Conservation (phyloP, 2,797 vertebrate species). For the Pelobates cultripes region DNA sequence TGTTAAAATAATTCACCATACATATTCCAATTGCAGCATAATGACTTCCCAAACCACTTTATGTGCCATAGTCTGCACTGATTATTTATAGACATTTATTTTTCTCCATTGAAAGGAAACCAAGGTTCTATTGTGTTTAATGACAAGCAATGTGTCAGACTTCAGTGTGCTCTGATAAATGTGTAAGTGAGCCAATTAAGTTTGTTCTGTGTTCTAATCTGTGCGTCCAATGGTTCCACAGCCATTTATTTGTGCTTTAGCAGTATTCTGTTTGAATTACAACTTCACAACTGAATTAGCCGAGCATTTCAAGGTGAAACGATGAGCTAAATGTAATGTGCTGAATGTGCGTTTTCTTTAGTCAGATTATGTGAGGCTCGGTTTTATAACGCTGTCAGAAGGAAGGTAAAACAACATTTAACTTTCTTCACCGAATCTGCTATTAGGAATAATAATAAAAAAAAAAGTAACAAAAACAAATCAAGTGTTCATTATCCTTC, state of each 20-base stretch:
- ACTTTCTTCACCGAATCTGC: neutral
- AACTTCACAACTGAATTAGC: conserved; percentile 7
- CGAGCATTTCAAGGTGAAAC: neutral
- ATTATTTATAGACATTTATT: neutral
- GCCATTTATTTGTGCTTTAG: neutral
- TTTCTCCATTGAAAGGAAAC: neutral
- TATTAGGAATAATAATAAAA: neutral
- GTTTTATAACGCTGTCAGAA: neutral
- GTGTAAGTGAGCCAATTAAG: neutral
- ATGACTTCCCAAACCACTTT: no score
- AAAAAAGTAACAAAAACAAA: neutral
- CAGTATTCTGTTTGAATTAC: neutral
- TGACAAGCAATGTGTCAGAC: neutral
- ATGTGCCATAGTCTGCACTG: no score
- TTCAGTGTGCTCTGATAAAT: neutral
- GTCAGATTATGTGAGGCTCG: neutral
- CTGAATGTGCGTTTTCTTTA: neutral
- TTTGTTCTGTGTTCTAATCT: neutral
- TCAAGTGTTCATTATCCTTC: neutral
- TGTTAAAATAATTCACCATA: no score
- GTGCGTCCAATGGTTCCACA: neutral
- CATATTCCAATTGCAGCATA: no score
- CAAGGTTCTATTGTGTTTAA: neutral
- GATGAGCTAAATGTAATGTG: neutral
- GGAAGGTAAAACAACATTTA: neutral